Evolutionary conservation across 2,888 invertebrate species (phyloP), one percentile per base, ranked within the genome.

Genomic region (Agonum fuliginosum): DNA sequence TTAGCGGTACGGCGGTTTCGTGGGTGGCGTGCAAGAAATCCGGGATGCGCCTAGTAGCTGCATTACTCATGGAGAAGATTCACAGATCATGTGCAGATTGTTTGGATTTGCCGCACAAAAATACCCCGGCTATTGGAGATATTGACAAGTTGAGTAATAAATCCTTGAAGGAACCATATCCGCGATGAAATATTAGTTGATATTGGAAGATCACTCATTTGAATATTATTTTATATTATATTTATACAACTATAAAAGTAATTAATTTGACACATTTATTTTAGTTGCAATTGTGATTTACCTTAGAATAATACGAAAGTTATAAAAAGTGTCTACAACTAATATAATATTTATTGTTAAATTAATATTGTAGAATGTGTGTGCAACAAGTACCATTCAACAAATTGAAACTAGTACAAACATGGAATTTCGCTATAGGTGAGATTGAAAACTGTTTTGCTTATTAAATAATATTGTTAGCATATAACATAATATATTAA

Each of bases 21-120:
- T 70, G 46, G 70, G 70, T 27, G 22, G 70, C 19, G 27, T 54
- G 37, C 27, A 20, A 73, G 22, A 51, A 73, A 72, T 73, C 58
- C 73, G 73, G 73, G 73, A 62, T 62, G 58, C 58, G 54, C 54
- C 48, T 37, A 67, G 41, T 37, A 67, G 41, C 14, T 20, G 70
- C 12, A 48, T 72, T 72, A 72, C 72, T 72, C 72, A 72, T 51
- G 54, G 19, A 19, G 27, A 48, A 46, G 70, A 41, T 70, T 70
- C 27, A 46, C 43, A 14, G 46, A 70, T 70, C 27, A 46, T 30
- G 30, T 3, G 8, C 8, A 3, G 30, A 46, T 17, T 46, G 37
- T 37, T 3, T 37, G 37, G 37, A 37, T 12, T 37, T 37, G 46
- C 46, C 46, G 46, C 46, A 46, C 17, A 17, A 46, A 46, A 46